Evolutionary conservation across 1,140 invertebrate species (phyloP).

Genomic region (Phortica variegata): DNA sequence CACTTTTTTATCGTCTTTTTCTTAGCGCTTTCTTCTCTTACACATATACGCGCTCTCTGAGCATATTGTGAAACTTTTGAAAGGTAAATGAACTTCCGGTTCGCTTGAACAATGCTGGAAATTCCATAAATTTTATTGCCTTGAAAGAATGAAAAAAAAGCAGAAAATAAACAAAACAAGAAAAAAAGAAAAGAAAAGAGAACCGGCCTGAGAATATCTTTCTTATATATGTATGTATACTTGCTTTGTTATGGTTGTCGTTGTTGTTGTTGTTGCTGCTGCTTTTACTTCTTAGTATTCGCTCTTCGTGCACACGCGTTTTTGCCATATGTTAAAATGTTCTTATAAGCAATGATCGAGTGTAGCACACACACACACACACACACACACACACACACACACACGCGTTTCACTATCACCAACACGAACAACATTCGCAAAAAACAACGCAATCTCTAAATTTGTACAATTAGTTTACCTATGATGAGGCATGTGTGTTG

Average conservation of each 20-base stretch:
- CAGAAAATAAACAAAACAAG: no score
- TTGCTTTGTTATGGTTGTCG: background rate
- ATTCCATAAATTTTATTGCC: constrained; percentile 11
- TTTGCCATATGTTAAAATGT: constrained; percentile 1
- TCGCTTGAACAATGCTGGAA: constrained; percentile 17
- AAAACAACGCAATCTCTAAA: constrained; percentile 29
- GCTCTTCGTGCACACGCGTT: background rate
- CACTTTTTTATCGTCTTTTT: constrained; percentile 3
- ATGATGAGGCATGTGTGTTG: no score
- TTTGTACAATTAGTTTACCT: constrained; percentile 37
- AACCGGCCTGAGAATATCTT: background rate
- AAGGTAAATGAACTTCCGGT: constrained; percentile 54
- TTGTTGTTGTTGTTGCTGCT: background rate
- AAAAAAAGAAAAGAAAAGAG: no score
- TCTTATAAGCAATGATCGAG: background rate
- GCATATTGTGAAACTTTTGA: no score
- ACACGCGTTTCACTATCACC: no score
- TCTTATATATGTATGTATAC: background rate
- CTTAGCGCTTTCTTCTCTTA: constrained; percentile 1
- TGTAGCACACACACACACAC: no score
- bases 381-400: no score
- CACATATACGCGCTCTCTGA: no score
- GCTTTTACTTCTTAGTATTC: background rate
- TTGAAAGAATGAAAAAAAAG: no score
- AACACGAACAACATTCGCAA: no score